Percentiles rank a stretch among this genome's conserved stretches.
Evolutionary conservation across 1,140 invertebrate genomes (phyloP).

Genomic region (Pseudomyrmex pallidus): DNA sequence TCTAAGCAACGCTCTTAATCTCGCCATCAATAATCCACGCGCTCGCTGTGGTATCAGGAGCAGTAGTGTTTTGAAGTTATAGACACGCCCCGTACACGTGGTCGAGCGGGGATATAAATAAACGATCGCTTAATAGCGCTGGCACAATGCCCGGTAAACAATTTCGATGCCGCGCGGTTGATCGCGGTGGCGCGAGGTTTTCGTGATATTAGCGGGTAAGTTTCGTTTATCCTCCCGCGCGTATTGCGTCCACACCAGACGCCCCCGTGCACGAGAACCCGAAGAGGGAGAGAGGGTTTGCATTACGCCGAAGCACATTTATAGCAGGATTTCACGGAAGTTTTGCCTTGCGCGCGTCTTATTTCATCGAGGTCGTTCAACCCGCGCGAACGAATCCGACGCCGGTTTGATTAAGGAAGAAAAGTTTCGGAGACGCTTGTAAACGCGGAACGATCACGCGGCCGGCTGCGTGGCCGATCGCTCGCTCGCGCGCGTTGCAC

Average conservation of each 20-base stretch:
- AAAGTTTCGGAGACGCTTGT: constrained; percentile 3
- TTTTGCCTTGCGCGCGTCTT: not conserved
- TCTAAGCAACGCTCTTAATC: constrained; percentile 51
- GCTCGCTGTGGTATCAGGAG: constrained; percentile 12
- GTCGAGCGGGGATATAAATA: constrained; percentile 48
- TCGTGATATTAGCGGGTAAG: constrained; percentile 42
- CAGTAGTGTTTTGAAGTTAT: constrained; percentile 38
- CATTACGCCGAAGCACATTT: constrained; percentile 1
- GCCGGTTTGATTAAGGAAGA: constrained; percentile 37
- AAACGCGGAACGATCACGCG: not conserved
- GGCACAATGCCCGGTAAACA: constrained; percentile 51
- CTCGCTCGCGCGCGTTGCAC: constrained; percentile 22
- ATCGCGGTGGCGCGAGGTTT: constrained; percentile 27
- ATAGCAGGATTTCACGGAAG: constrained; percentile 28
- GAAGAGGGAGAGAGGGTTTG: not conserved
- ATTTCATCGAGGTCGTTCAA: constrained; percentile 24
- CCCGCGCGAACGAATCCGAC: constrained; percentile 14
- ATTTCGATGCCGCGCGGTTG: constrained; percentile 43
- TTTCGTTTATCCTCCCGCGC: constrained; percentile 39
- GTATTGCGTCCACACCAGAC: too few species aligned
- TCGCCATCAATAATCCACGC: constrained; percentile 31
- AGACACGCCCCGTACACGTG: constrained; percentile 7
- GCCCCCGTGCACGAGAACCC: too few species aligned
- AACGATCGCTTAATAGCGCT: constrained; percentile 54
- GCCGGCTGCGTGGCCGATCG: not conserved